These are phyloP conservation scores for Hecatera dysodea DNA, from an alignment of 2,888 invertebrate genomes.

Conservation along the genomic window DNA sequence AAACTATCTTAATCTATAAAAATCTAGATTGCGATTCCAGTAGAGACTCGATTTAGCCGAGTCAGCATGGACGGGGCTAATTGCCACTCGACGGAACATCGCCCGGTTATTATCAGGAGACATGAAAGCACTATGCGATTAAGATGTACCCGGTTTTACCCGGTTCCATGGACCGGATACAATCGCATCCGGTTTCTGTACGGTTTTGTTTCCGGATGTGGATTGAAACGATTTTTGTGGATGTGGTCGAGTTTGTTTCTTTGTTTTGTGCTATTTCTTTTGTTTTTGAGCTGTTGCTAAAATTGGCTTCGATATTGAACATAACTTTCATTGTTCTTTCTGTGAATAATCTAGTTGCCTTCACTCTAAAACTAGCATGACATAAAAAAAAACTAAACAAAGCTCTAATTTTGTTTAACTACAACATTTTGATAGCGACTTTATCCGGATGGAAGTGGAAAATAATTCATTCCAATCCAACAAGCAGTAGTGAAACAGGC, in stretches of 20 bases:
- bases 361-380: background rate
- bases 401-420: too few relatives aligned
- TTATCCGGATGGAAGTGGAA: too few relatives aligned
- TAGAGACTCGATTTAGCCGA: conserved; percentile 62
- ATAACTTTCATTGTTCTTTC: background rate
- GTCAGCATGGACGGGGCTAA: conserved; percentile 59
- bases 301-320: background rate
- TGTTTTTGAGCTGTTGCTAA: background rate
- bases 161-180: conserved; percentile 39
- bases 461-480: too few relatives aligned
- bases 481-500: too few relatives aligned
- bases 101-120: conserved; percentile 62
- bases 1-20: conserved; percentile 63
- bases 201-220: conserved; percentile 36
- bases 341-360: background rate
- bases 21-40: conserved; percentile 64
- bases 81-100: conserved; percentile 63
- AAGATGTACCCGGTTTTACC: conserved; percentile 53
- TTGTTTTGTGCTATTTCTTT: background rate
- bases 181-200: conserved; percentile 40
- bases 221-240: conserved; percentile 18
- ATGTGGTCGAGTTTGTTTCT: background rate
- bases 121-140: conserved; percentile 62
- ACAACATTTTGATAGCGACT: too few relatives aligned
- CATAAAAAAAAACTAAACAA: too few relatives aligned